Conservation (phyloP, 2,888 invertebrate genomes). For the Trichopria drosophilae region DNA sequence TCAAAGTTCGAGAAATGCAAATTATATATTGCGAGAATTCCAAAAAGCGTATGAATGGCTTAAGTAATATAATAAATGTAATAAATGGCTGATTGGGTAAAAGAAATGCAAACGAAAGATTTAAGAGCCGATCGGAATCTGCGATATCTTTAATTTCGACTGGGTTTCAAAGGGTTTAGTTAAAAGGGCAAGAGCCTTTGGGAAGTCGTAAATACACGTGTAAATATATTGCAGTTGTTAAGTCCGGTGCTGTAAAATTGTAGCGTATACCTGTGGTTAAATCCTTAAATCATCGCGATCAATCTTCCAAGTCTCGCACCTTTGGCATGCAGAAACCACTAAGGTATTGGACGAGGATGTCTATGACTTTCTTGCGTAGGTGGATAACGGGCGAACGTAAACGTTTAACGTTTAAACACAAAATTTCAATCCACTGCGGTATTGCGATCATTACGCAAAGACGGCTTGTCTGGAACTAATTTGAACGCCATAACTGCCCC, state of each 20-base stretch:
- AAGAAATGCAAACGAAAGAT: no score
- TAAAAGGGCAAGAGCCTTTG: conserved; percentile 35
- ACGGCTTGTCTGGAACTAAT: no score
- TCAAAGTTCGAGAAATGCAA: no score
- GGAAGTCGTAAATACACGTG: conserved; percentile 54
- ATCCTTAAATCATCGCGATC: conserved; percentile 47
- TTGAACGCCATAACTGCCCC: no score
- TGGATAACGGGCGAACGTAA: conserved; percentile 19
- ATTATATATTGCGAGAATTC: no score
- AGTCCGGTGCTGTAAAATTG: conserved; percentile 48
- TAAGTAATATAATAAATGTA: no score
- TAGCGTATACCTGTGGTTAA: conserved; percentile 43
- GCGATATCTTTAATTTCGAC: conserved; percentile 9
- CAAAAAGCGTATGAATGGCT: no score
- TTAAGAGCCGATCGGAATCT: no score
- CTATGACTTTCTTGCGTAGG: conserved; percentile 12
- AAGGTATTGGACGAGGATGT: not conserved
- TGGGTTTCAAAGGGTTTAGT: conserved; percentile 11
- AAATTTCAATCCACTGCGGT: no score
- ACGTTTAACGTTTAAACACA: conserved; percentile 19
- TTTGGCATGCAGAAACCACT: conserved; percentile 2
- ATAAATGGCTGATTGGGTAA: no score
- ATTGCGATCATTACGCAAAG: no score
- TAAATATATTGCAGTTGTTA: conserved; percentile 55
- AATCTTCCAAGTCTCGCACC: no score